Conservation (phyloP, 2,888 invertebrate genomes). For the Oscheius myriophilus region DNA sequence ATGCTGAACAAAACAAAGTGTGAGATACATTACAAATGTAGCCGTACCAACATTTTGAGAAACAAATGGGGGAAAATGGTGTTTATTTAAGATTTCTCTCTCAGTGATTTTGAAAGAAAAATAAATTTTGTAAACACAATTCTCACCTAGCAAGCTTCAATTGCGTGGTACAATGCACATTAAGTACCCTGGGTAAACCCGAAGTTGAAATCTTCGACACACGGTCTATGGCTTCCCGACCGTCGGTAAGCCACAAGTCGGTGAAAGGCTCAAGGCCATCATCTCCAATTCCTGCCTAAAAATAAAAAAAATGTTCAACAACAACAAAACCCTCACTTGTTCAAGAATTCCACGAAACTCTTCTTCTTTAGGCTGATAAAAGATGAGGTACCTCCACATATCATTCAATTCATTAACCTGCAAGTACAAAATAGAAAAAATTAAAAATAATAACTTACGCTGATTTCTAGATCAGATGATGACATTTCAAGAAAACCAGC, state of each 20-base stretch:
- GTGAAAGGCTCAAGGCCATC: constrained; percentile 4
- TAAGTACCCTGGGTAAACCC: not conserved
- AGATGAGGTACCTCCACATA: constrained; percentile 22
- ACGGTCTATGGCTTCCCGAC: constrained; percentile 9
- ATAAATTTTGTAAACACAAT: not conserved
- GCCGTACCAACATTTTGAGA: too few relatives aligned
- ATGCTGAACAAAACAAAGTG: too few relatives aligned
- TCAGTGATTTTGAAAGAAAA: too few relatives aligned
- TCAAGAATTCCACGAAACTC: not conserved
- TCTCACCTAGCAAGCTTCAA: constrained; percentile 1
- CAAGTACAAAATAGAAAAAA: not conserved
- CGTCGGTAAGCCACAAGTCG: constrained; percentile 11
- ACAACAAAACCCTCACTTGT: not conserved
- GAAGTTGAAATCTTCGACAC: not conserved
- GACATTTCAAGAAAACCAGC: not conserved
- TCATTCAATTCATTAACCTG: constrained; percentile 10
- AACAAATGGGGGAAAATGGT: too few relatives aligned
- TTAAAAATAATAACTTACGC: not conserved
- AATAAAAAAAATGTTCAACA: not conserved
- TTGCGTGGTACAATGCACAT: constrained; percentile 22
- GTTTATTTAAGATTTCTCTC: too few relatives aligned
- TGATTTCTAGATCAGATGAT: not conserved
- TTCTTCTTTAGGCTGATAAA: constrained; percentile 28
- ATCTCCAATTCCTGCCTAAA: constrained; percentile 4
- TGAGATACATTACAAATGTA: too few relatives aligned